Conservation (phyloP, 2,888 invertebrate species). For the Lycaena phlaeas region DNA sequence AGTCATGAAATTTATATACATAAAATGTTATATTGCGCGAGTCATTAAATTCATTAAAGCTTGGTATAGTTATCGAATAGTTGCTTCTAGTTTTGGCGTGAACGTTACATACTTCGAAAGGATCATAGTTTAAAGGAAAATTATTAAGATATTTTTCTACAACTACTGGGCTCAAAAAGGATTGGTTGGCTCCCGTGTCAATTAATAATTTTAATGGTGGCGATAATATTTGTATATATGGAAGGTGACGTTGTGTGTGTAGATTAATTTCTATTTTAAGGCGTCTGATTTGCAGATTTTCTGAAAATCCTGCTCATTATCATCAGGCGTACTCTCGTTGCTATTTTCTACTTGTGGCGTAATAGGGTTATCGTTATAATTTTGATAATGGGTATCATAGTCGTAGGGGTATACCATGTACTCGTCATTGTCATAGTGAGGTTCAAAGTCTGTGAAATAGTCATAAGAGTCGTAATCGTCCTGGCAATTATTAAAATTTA, state of each 20-base stretch:
- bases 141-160: conserved; percentile 9
- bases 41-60: conserved; percentile 12
- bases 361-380: not conserved
- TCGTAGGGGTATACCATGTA: not conserved
- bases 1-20: conserved; percentile 25
- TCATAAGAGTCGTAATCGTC: conserved; percentile 1
- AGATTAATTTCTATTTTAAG: conserved; percentile 14
- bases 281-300: conserved; percentile 9
- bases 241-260: conserved; percentile 14
- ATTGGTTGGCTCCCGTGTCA: conserved; percentile 14
- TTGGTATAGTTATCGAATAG: conserved; percentile 9
- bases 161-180: conserved; percentile 8
- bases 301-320: conserved; percentile 6
- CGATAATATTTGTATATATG: conserved; percentile 9
- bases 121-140: conserved; percentile 7
- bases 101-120: conserved; percentile 8
- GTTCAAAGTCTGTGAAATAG: not conserved
- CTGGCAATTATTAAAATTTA: conserved; percentile 18
- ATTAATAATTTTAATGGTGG: conserved; percentile 11
- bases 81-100: conserved; percentile 3
- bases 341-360: conserved; percentile 1
- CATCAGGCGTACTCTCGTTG: not conserved
- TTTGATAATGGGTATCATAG: not conserved
- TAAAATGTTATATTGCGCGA: conserved; percentile 16
- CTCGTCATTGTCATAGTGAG: conserved; percentile 4